Percentiles rank a stretch among this genome's conserved stretches.
Evolutionary conservation across 2,888 invertebrate species (phyloP).

Genomic region (Gibbula magus): DNA sequence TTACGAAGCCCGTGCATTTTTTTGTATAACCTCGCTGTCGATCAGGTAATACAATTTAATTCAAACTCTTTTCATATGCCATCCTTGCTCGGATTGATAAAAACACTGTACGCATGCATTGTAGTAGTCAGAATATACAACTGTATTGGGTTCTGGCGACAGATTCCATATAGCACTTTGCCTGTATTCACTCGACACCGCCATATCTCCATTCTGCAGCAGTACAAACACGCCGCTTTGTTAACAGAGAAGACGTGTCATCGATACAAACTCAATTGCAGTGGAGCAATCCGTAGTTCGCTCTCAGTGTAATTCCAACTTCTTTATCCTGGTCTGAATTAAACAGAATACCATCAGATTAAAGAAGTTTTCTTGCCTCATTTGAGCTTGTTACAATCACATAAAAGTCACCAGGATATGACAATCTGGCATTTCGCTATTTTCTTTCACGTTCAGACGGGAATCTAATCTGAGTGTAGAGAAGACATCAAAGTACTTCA

Average conservation of each 20-base stretch:
- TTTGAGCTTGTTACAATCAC: slow-evolving; percentile 19
- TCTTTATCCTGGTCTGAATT: slow-evolving; percentile 9
- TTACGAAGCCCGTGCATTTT: too few species aligned
- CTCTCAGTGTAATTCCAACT: slow-evolving; percentile 12
- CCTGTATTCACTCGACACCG: too few species aligned
- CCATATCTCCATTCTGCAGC: too few species aligned
- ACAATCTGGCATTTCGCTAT: not conserved
- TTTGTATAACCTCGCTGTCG: too few species aligned
- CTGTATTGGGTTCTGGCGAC: too few species aligned
- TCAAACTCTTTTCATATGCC: too few species aligned
- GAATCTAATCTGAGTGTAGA: not conserved
- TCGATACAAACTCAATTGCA: slow-evolving; percentile 21
- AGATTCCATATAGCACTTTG: too few species aligned
- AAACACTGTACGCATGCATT: too few species aligned
- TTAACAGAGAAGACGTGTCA: not conserved
- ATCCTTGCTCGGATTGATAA: too few species aligned
- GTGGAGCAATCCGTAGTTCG: not conserved
- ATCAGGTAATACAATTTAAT: too few species aligned
- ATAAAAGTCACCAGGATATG: slow-evolving; percentile 9
- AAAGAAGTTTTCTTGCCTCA: slow-evolving; percentile 21
- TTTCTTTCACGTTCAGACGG: not conserved
- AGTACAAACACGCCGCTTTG: not conserved
- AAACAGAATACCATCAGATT: slow-evolving; percentile 16
- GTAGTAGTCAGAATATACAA: too few species aligned
- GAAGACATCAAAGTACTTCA: slow-evolving; percentile 20